These are phyloP conservation scores for Drosophila sucinea DNA, from an alignment of 1,140 invertebrate genomes.

Conservation along the genomic window DNA sequence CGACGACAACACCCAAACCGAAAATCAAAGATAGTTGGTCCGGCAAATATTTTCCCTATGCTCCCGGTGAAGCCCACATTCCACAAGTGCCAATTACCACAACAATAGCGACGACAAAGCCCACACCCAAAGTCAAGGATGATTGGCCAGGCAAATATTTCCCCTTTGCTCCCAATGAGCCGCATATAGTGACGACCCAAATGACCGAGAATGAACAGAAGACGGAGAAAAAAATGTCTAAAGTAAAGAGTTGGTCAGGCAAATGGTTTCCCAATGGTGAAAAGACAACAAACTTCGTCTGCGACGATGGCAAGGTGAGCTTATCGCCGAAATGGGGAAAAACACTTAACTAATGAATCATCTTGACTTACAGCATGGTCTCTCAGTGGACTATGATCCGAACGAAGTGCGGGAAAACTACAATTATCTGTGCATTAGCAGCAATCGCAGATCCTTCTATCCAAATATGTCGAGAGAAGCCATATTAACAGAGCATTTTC, in stretches of 20 bases:
- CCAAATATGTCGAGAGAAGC: conserved; percentile 84
- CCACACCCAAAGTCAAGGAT: background rate
- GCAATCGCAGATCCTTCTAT: conserved; percentile 81
- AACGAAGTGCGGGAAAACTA: conserved; percentile 87
- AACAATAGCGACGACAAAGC: background rate
- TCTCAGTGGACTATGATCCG: conserved; percentile 89
- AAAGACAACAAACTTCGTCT: conserved; percentile 77
- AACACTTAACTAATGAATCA: conserved; percentile 26
- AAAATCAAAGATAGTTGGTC: background rate
- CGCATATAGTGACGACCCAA: background rate
- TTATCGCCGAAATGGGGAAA: background rate
- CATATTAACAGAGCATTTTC: conserved; percentile 85
- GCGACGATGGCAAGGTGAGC: conserved; percentile 89
- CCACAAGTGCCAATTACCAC: background rate
- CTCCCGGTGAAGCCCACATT: conserved; percentile 4
- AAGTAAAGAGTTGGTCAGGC: background rate
- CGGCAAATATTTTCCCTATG: background rate
- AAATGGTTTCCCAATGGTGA: conserved; percentile 28
- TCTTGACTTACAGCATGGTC: conserved; percentile 84
- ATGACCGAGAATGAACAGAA: background rate
- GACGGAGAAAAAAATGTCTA: too few relatives aligned
- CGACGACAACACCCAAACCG: background rate
- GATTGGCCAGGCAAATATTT: conserved; percentile 1
- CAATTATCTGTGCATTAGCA: conserved; percentile 83
- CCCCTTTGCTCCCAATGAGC: background rate